These are phyloP conservation scores for Scatophagus argus DNA, from an alignment of 2,113 vertebrate species.

Conservation along the genomic window DNA sequence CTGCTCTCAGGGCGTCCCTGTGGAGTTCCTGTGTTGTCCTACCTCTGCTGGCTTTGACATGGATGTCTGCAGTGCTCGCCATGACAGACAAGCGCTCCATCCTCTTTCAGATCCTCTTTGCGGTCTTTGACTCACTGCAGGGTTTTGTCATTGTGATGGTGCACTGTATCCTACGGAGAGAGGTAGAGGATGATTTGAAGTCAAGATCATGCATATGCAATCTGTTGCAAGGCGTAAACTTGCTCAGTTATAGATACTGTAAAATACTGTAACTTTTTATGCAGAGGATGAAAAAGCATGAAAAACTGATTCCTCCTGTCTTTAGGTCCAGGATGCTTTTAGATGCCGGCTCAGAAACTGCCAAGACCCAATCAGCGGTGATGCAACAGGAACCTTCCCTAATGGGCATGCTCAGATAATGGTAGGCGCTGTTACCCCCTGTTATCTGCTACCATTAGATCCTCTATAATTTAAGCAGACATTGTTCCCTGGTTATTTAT, in stretches of 20 bases:
- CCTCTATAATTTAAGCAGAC: conserved; percentile 57
- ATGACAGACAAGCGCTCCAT: conserved; percentile 99
- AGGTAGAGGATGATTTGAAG: conserved; percentile 82
- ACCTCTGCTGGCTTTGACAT: conserved; percentile 96
- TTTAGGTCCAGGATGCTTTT: conserved; percentile 97
- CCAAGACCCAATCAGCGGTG: conserved; percentile 96
- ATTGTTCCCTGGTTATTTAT: conserved; percentile 67
- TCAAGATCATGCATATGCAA: too few relatives aligned
- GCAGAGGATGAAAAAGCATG: too few relatives aligned
- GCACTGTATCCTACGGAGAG: conserved; percentile 97
- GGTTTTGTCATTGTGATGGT: conserved; percentile 99
- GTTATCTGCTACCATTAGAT: conserved; percentile 50
- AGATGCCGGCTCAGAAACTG: conserved; percentile 98
- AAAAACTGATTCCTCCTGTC: neutral
- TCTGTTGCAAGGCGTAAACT: neutral
- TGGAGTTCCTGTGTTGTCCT: conserved; percentile 99
- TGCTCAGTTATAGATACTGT: neutral
- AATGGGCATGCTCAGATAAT: conserved; percentile 99
- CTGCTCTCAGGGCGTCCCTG: conserved; percentile 92
- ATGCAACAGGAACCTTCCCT: conserved; percentile 97
- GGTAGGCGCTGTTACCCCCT: conserved; percentile 83
- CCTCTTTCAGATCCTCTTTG: conserved; percentile 99
- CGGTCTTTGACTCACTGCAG: conserved; percentile 99
- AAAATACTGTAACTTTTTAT: too few relatives aligned
- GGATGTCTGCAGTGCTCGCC: conserved; percentile 99